A percentile compares a stretch with the other conserved stretches of the same genome.
phyloP scores from a whole-genome alignment of 2,888 invertebrate species.

The Leucoptera coffeella region DNA sequence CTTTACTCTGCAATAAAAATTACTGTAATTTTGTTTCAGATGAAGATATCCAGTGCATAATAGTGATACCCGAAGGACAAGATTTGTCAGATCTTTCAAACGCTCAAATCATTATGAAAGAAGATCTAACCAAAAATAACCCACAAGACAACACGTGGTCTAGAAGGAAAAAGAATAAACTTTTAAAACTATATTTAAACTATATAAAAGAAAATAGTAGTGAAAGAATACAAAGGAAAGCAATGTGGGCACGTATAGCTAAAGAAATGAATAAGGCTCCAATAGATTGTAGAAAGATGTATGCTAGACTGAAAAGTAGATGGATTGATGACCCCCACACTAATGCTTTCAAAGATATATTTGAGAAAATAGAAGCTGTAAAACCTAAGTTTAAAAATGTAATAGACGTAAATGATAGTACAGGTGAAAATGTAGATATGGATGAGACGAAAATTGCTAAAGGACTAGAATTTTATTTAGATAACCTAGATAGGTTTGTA shows the following conservation, averaged over 20 bases:
- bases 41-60: constrained; percentile 38
- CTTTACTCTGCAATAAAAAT: not conserved
- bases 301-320: constrained; percentile 20
- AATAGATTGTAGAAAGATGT: constrained; percentile 23
- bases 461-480: constrained; percentile 25
- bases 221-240: constrained; percentile 16
- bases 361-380: constrained; percentile 20
- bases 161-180: constrained; percentile 18
- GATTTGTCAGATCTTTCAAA: constrained; percentile 16
- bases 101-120: constrained; percentile 12
- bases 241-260: constrained; percentile 30
- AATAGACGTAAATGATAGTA: constrained; percentile 11
- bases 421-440: constrained; percentile 19
- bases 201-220: constrained; percentile 20
- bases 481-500: constrained; percentile 28
- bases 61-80: constrained; percentile 33
- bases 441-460: constrained; percentile 17
- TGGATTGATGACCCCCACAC: too few species aligned
- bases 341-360: constrained; percentile 13
- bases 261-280: constrained; percentile 20
- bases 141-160: too few species aligned
- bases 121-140: constrained; percentile 11
- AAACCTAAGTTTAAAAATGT: constrained; percentile 18
- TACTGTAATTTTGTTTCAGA: constrained; percentile 18
- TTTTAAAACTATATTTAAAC: constrained; percentile 23